Evolutionary conservation across 2,888 invertebrate species (phyloP).

Genomic region (Gortyna flavago): DNA sequence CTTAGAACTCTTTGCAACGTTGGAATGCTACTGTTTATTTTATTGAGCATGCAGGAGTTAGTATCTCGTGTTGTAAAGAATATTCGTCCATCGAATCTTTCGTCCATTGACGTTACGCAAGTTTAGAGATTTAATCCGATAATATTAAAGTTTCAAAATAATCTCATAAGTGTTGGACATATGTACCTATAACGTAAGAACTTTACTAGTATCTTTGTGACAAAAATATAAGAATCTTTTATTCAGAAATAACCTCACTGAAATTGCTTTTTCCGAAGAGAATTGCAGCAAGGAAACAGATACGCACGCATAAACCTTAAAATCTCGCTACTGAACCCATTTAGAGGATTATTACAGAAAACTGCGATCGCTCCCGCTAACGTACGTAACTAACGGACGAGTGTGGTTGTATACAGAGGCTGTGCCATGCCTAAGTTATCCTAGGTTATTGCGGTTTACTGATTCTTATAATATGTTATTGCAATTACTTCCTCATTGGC

Average conservation of each 20-base stretch:
- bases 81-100: not conserved
- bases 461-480: not conserved
- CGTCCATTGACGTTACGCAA: not conserved
- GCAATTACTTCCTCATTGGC: not conserved
- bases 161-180: not conserved
- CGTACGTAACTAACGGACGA: constrained; percentile 21
- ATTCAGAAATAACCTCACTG: constrained; percentile 1
- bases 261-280: constrained; percentile 19
- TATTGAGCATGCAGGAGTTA: constrained; percentile 3
- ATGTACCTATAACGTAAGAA: not conserved
- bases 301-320: constrained; percentile 24
- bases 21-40: constrained; percentile 23
- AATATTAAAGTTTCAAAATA: not conserved
- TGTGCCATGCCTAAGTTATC: constrained; percentile 14
- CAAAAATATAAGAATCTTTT: not conserved
- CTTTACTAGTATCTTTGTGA: not conserved
- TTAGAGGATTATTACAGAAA: constrained; percentile 29
- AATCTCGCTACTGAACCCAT: constrained; percentile 23
- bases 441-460: constrained; percentile 8
- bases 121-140: not conserved
- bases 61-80: not conserved
- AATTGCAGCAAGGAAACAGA: constrained; percentile 6
- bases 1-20: constrained; percentile 25
- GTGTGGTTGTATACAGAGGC: constrained; percentile 1
- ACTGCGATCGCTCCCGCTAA: constrained; percentile 29